Evolutionary conservation across 2,797 vertebrate genomes (phyloP), one percentile per base, ranked within the genome.

Genomic region (Neoniphon sammara): DNA sequence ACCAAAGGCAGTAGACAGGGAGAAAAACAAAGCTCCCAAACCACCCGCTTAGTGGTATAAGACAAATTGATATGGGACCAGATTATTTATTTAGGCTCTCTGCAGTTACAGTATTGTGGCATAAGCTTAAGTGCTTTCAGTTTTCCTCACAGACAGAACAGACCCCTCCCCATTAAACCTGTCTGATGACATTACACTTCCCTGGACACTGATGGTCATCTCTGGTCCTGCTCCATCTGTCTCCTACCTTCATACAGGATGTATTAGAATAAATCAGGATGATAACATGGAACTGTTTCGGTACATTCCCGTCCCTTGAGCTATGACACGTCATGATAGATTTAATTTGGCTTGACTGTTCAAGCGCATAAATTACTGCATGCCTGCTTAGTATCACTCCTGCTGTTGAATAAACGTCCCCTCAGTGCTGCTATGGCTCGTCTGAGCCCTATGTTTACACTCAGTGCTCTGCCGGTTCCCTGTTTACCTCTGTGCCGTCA

Each of bases 181-280:
- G 44, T 70, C 57, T 75, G 66, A 83, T 78, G 61, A 75, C 56
- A 81, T 75, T 70, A 82, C 62, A 78, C 78, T 65, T 73, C 46
- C 71, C 67, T 3, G 50, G 46, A 20, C 47, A 18, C 46, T 15
- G 18, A 47, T 72, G 62, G 66, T 78, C 76, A 62, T 71, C 55
- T 66, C 75, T 81, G 74, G 31, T 75, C 39, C 50, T 79, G 62
- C 36, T 82, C 83, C 70, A 75, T 68, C 73, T 63, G 74, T 69
- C 70, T 80, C 52, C 23, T 34, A 8, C 31, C 20, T 58, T 57
- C 65, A 60, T 46, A 61, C 73, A 20, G 58, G 80, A 76, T 84
- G 2, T 27, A 84, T 53, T 73, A 64, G 60, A 46, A 61, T 62
- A 54, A 77, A 60, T 74, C 63, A 69, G n/a, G 30, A 50, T 44